A percentile compares a stretch with the other conserved stretches of the same genome.
These are phyloP conservation scores for Teinopalpus imperialis DNA, from an alignment of 2,888 invertebrate genomes.

Conservation along the genomic window DNA sequence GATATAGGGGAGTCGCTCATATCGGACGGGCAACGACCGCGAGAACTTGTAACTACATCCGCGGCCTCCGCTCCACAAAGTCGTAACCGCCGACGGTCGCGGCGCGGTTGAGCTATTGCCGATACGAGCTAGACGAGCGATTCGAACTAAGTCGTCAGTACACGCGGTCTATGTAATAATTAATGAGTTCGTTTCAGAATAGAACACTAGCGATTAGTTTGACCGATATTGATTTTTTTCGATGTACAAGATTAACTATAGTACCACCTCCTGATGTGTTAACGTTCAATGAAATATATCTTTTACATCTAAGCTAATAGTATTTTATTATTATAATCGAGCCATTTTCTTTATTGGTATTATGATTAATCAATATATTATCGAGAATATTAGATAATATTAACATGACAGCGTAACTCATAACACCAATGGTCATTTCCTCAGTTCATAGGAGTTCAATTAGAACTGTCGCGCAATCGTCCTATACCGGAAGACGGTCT, in stretches of 20 bases:
- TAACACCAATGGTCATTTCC: constrained; percentile 12
- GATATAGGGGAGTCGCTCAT: constrained; percentile 74
- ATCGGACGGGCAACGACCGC: constrained; percentile 76
- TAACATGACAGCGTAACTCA: neutral
- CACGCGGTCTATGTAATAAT: constrained; percentile 54
- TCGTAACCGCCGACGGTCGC: constrained; percentile 47
- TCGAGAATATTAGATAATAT: constrained; percentile 7
- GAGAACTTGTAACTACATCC: constrained; percentile 80
- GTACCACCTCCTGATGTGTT: too few species aligned
- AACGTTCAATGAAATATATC: too few species aligned
- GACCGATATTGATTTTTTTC: too few species aligned
- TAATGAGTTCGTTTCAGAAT: constrained; percentile 29
- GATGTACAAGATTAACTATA: too few species aligned
- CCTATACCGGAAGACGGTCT: constrained; percentile 54
- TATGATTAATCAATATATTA: too few species aligned
- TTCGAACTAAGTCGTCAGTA: constrained; percentile 53
- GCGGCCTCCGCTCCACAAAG: constrained; percentile 49
- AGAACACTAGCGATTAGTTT: too few species aligned
- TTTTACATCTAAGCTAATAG: too few species aligned
- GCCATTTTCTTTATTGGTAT: too few species aligned
- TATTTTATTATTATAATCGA: too few species aligned
- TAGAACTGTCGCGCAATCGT: constrained; percentile 30
- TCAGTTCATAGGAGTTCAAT: constrained; percentile 19
- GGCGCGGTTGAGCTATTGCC: constrained; percentile 45
- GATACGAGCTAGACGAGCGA: constrained; percentile 25